Evolutionary conservation across 2,113 vertebrate species (phyloP), one percentile per base, ranked within the genome.

Genomic region (Leucopsar rothschildi): DNA sequence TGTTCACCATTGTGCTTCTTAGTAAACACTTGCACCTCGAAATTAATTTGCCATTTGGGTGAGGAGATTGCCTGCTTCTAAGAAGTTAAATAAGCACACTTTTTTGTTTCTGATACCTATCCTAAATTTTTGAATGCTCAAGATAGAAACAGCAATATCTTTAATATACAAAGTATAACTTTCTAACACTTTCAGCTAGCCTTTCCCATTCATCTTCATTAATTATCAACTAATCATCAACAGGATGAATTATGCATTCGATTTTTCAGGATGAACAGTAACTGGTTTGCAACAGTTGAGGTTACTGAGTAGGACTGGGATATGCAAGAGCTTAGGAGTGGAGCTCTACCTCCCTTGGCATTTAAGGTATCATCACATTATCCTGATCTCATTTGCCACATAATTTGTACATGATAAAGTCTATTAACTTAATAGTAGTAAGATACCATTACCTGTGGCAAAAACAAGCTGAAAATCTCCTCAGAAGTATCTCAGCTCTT

Each of bases 211-310:
- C 21, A 91, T 94, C 87, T 92, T 92, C 70, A 92, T 97, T 95
- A 97, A 97, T 96, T 95, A 85, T 47, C 57, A 94, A 88, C 90
- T 96, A 88, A 96, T 92, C 95, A 95, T 77, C 93, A 85, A 72
- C 75, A 95, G 90, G 92, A 97, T 92, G 78, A 97, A 97, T 97
- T 95, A 96, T 64, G 72, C 88, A 92, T 95, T 94, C 83, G 73
- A 75, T 78, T 85, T 75, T 83, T 66, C 50, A 73, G 71, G 49
- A 55, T 72, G 81, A 96, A 87, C 39, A 33, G 56, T 75, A 95
- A 92, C 29, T 49, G 22, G 27, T 82, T 59, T 92, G 73, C 69
- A 94, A 90, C 53, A 91, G 71, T 65, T 95, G 82, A 77, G 85
- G 71, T 82, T 70, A 80, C 21, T 10, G 39, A 39, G 23, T 12